Evolutionary conservation across 2,113 vertebrate species (phyloP), one percentile per base, ranked within the genome.

Genomic region (Odocoileus hemionus): DNA sequence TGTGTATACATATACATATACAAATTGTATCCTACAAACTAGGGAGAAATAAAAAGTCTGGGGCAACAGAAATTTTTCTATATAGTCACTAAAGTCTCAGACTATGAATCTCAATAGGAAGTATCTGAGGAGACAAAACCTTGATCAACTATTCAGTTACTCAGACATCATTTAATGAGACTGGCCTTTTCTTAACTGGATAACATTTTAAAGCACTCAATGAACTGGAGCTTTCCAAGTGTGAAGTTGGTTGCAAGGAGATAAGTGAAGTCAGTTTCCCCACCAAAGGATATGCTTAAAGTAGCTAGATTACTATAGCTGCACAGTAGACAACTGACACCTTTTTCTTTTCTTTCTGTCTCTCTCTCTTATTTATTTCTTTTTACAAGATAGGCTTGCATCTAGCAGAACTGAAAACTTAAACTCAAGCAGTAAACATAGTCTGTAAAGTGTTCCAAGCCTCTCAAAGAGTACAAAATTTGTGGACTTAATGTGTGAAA

Each of bases 271-370:
- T 39, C 50, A 54, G 60, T 28, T 89, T 28, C 21, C 43, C 91
- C 47, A 78, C 8, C 76, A 28, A 86, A 58, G 55, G 61, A 89
- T 86, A 30, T 87, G 19, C 90, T 95, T 92, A 74, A 96, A 96
- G 90, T 94, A 95, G 52, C 70, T 86, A 57, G 33, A 54, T 85
- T 92, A 28, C 17, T 47, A 58, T 2, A 82, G 26, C 6, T 64
- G 16, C 39, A 43, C 36, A 89, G 55, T 57, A 11, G 78, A 74
- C 74, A 92, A 84, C 5, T 93, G 28, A 89, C 17, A 36, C 19
- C 36, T 21, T 70, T 67, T n/a, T 47, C 11, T 14, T 13, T 21
- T 8, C 3, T 23, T 23, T 36, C 16, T 61, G 3, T 43, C 26
- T 70, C 15, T 52, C 74, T 30, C 15, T 11, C 9, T 10, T 2